Percentiles rank a stretch among this genome's conserved stretches.
phyloP scores from a whole-genome alignment of 1,140 invertebrate species.

The Lepidotrigona ventralis region DNA sequence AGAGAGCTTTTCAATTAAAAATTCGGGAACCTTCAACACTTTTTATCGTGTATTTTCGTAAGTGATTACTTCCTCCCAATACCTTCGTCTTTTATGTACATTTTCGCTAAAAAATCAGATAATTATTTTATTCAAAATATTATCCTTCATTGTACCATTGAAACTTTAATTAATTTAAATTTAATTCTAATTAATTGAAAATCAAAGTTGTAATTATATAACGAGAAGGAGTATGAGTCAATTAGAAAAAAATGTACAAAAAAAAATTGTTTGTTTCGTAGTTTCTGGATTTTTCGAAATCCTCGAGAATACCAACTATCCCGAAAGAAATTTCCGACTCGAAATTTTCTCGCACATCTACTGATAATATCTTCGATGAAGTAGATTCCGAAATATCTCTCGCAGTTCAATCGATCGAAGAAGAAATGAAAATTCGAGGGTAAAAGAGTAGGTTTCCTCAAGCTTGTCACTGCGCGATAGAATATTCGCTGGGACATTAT shows the following conservation, averaged over 20 bases:
- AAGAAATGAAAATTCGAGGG: conserved; percentile 26
- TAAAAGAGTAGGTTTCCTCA: background rate
- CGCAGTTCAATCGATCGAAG: conserved; percentile 12
- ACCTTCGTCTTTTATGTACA: background rate
- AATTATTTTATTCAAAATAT: too few species aligned
- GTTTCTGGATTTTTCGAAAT: too few species aligned
- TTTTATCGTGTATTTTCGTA: background rate
- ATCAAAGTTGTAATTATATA: too few species aligned
- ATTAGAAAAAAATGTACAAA: too few species aligned
- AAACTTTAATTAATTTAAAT: too few species aligned
- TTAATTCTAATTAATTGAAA: too few species aligned
- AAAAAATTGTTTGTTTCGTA: background rate
- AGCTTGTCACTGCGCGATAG: background rate
- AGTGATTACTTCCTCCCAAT: background rate
- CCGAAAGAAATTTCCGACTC: too few species aligned
- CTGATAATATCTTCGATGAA: background rate
- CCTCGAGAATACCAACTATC: too few species aligned
- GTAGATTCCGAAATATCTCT: background rate
- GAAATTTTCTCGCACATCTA: background rate
- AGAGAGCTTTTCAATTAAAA: too few species aligned
- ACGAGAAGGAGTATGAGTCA: too few species aligned
- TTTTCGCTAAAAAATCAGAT: too few species aligned
- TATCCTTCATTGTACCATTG: too few species aligned
- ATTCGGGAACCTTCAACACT: background rate
- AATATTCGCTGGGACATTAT: conserved; percentile 54